phyloP scores from a whole-genome alignment of 1,140 invertebrate genomes.

The Drosophila subobscura region DNA sequence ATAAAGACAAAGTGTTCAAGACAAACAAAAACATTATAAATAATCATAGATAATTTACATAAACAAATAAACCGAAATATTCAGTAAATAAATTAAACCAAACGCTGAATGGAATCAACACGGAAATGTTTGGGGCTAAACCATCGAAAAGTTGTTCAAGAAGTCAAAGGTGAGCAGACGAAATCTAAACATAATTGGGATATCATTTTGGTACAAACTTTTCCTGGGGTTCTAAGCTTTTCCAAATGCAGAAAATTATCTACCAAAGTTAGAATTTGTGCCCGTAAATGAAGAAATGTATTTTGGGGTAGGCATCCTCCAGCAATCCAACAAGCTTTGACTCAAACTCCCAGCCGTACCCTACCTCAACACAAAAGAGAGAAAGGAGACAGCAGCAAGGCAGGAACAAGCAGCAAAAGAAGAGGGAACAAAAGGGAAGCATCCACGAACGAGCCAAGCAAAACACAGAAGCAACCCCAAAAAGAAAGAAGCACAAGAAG shows the following conservation, averaged over 20 bases:
- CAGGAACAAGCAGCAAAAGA: neutral
- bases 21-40: constrained; percentile 65
- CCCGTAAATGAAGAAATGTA: no score
- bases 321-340: constrained; percentile 17
- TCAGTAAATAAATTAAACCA: constrained; percentile 11
- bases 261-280: no score
- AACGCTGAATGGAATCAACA: constrained; percentile 25
- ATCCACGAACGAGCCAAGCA: constrained; percentile 55
- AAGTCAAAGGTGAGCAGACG: constrained; percentile 62
- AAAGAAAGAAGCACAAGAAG: constrained; percentile 44
- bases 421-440: constrained; percentile 1
- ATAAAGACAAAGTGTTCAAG: constrained; percentile 80
- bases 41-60: constrained; percentile 56
- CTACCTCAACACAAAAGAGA: constrained; percentile 65
- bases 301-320: no score
- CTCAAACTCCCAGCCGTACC: constrained; percentile 39
- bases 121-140: constrained; percentile 36
- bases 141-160: constrained; percentile 39
- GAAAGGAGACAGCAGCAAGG: no score
- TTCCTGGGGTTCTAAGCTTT: no score
- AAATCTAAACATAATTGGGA: neutral
- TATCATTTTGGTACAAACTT: no score
- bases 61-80: constrained; percentile 21
- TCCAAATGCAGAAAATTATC: no score
- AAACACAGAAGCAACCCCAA: constrained; percentile 72